Evolutionary conservation across 2,888 invertebrate genomes (phyloP).

Genomic region (Ditula angustiorana): DNA sequence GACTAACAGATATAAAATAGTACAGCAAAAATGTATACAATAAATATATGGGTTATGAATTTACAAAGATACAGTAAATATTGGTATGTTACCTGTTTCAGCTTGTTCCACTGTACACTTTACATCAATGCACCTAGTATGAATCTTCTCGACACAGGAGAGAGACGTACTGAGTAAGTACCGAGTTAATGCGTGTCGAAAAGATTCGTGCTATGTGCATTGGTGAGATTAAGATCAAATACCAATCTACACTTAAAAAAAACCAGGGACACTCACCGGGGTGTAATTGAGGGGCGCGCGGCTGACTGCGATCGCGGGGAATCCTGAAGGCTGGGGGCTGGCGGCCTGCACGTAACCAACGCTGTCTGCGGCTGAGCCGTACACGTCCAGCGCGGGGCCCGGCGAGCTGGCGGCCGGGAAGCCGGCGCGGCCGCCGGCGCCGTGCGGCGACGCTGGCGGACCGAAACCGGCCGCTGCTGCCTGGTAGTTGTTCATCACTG

Average conservation of each 20-base stretch:
- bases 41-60: no score
- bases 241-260: background rate
- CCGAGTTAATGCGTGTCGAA: no score
- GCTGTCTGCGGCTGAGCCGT: conserved; percentile 95
- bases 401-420: conserved; percentile 97
- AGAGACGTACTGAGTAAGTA: no score
- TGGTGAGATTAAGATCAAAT: no score
- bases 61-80: no score
- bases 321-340: conserved; percentile 98
- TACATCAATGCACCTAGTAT: no score
- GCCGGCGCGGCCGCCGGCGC: conserved; percentile 89
- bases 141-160: no score
- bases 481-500: conserved; percentile 99
- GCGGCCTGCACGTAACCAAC: conserved; percentile 98
- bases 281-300: conserved; percentile 97
- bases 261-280: conserved; percentile 88
- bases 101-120: no score
- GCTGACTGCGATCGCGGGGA: conserved; percentile 97
- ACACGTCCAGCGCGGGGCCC: conserved; percentile 96
- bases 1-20: no score
- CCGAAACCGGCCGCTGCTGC: conserved; percentile 93
- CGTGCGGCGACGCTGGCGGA: conserved; percentile 94
- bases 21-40: no score
- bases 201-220: no score
- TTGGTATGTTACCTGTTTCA: no score